These are phyloP conservation scores for Pterobdella sp. DNA, from an alignment of 2,888 invertebrate species.

Conservation along the genomic window DNA sequence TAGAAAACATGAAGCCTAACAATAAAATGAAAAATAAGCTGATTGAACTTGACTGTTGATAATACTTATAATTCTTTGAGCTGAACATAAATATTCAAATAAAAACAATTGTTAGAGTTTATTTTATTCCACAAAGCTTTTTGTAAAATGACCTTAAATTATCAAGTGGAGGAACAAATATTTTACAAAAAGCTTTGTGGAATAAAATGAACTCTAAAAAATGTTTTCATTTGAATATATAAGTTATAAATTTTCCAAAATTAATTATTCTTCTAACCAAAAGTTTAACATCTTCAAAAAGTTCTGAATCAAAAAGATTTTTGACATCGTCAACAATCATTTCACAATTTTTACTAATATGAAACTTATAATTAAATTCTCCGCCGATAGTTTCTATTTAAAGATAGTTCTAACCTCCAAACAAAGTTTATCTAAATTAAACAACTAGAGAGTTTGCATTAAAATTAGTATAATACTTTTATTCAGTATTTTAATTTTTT, in stretches of 20 bases:
- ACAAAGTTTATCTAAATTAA: neutral
- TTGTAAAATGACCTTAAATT: neutral
- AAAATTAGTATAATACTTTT: too few species aligned
- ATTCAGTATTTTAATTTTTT: too few species aligned
- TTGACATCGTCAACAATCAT: conserved; percentile 59
- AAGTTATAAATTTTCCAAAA: neutral
- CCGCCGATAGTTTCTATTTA: neutral
- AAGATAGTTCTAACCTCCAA: neutral
- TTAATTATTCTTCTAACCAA: conserved; percentile 51
- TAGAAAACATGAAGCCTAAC: conserved; percentile 62
- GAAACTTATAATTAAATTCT: neutral
- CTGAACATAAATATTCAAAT: neutral
- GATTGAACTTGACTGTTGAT: conserved; percentile 2
- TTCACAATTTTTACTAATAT: neutral
- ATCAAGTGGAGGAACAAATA: neutral
- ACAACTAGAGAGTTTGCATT: neutral
- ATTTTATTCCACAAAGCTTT: too few species aligned
- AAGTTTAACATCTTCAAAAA: conserved; percentile 65
- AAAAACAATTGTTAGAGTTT: neutral
- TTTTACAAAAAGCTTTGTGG: neutral
- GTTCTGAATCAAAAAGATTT: conserved; percentile 61
- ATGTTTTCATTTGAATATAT: neutral
- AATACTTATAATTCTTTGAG: neutral
- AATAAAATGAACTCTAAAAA: neutral
- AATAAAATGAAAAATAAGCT: conserved; percentile 22